Base-by-base conservation (phyloP, 2,113 vertebrate species). In the Sprattus sprattus region DNA sequence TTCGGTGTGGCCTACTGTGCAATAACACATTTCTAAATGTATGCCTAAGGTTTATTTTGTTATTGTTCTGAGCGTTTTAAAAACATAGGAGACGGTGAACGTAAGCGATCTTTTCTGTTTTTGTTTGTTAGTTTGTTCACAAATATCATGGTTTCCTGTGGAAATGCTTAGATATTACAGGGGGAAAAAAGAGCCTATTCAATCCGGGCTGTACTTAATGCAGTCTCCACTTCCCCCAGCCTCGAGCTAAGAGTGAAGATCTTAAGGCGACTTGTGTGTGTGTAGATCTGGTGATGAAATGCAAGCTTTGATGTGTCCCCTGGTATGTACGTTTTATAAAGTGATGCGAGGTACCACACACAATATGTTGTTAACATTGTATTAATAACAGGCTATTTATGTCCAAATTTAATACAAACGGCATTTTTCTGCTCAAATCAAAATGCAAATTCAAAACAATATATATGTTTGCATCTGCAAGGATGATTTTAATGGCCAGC, bases 121-220 rank as follows among this genome's bases (percentile, higher is more conserved):
- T 50, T 86, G 93, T 94, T 93, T 89, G 93, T 94, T 92, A 94
- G 92, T 88, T 83, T 85, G 90, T 88, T 84, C 90, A 93, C 93
- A 93, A 91, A 78, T 89, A 95, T 39, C 39, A 39, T 95, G 94
- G 95, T 98, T 98, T 98, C 97, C 97, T 98, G 96, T 99, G 97
- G 97, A 99, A 98, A 98, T 97, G 88, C 95, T 95, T 95, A 93
- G 94, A 89, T 91, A 89, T 88, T 82, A 32, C 86, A 60, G 84
- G 87, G 87, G 83, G 15, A 4, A 78, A 32, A 78, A 39, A 16
- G 32, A 39, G 39, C 39, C 13, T 78, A 39, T 15, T 39, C 13
- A 39, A 39, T 32, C 71, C 20, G 32, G 28, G 28, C 71, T 78
- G 28, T 15, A 78, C 71, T 32, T 39, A 15, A 39, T 78, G 71